Evolutionary conservation across 2,797 vertebrate species (phyloP), one percentile per base, ranked within the genome.

Genomic region (Carapus acus): DNA sequence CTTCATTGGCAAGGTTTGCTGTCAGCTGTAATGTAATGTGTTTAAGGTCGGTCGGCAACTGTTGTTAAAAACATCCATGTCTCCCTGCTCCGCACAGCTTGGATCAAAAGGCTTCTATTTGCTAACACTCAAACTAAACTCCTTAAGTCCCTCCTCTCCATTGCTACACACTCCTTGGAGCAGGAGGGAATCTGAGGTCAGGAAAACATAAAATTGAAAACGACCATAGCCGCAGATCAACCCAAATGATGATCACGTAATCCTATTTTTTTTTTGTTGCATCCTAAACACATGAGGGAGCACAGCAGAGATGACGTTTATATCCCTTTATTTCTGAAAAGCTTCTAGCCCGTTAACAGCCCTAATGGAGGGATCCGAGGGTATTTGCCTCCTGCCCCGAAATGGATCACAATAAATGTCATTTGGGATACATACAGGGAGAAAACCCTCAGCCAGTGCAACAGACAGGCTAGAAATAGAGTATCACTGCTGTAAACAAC

Each of bases 341-440:
- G 72, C 57, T 65, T 76, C 55, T 39, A 47, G 48, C 56, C 50
- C 17, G 58, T 73, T 75, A 83, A 82, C 71, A 66, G 78, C 70
- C 34, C 34, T 50, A 74, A 68, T 79, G 86, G 86, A 80, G 80
- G 69, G 78, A 45, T 65, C 52, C 38, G 50, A 71, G 6, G 72
- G 45, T 65, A 62, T 51, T 67, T 51, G 63, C 69, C 39, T 65
- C 69, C 36, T 64, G 67, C 43, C 52, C 57, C 62, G 64, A 75
- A 78, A 84, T 83, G 63, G 67, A 82, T 83, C 74, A 77, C 56
- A 70, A 71, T 70, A 69, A 69, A 65, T 60, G 62, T 72, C 72
- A 76, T 78, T 60, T 65, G 56, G 52, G 72, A 75, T 38, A 71
- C 58, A 68, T 60, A 40, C 34, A 62, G 52, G 69, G 75, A 27